Base-by-base conservation (phyloP, 2,797 vertebrate genomes). In the Pteropus rufus region DNA sequence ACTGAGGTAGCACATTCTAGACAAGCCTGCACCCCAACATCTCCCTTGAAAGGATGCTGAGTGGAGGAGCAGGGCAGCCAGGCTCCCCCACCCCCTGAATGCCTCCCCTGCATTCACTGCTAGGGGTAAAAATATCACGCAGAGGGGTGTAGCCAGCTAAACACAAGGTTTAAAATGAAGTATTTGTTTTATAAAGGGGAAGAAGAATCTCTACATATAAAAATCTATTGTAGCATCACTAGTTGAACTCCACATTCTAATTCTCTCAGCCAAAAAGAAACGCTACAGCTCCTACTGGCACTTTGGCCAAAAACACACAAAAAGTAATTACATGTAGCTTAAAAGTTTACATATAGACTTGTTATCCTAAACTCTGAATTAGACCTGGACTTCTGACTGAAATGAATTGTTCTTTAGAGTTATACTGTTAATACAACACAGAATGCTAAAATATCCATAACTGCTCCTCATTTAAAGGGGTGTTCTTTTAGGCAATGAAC, bases 181-280 rank as follows among this genome's bases (percentile, higher is more conserved):
- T 39, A 41, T 24, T 77, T 93, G 41, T 89, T 77, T 89, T 56
- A 65, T 3, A 88, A 87, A 85, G 12, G 12, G 7, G 54, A 67
- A 84, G 39, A 77, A 41, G 24, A 67, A 60, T n/a, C 11, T 54
- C 52, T 87, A 36, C 23, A 18, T n/a, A 36, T 2, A 39, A 96
- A 73, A 60, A 65, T 34, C 29, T 34, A 82, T 26, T 62, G 4
- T 24, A 64, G 44, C 58, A 87, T 58, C 18, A 64, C 70, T 14
- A 80, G 44, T 49, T 49, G 18, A 69, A 79, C 16, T 14, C 21
- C 39, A 70, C 26, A 91, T 64, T 79, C 36, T 26, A 89, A 69
- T 83, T 88, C 65, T 85, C 21, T 92, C 56, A 70, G 67, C 36
- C 10, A 14, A 89, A 80, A 85, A 75, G 10, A 94, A 96, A 92